Base-by-base conservation (phyloP, 1,140 invertebrate species). In the Galleria mellonella region DNA sequence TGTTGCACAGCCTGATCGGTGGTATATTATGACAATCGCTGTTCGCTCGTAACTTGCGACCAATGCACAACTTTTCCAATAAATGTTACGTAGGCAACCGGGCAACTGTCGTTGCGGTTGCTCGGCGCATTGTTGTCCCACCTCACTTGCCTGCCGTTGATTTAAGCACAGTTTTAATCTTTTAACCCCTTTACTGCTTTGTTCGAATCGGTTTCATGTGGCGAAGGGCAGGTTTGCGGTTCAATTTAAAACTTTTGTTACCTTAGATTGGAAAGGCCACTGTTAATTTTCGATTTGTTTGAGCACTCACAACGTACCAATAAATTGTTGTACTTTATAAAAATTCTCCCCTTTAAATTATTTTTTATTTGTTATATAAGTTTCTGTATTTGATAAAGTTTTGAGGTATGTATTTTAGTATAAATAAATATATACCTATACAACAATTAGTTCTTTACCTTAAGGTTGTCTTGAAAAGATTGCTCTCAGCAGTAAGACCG, bases 31-130 rank as follows among this genome's bases (percentile, higher is more conserved):
- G 2, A 6, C 17, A 6, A 23, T 13, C 51, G 53, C 48, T 45
- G 0, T 8, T 9, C 48, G 45, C 51, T 59, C 30, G n/a, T 53
- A n/a, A 43, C 39, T 59, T 55, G 12, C 7, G 8, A 30, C 62
- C 50, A 36, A 36, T 66, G 37, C 47, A 45, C 61, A 82, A 82
- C 74, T 82, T 82, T 82, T 82, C 74, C 73, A 82, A 82, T 82
- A 82, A 78, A 76, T 58, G 71, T 62, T 71, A 70, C 59, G 51
- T 23, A 3, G 17, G 17, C 62, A 48, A 47, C 45, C 39, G 48
- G 45, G 53, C 46, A 52, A 49, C 49, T 64, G 64, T 62, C 54
- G 45, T 48, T 70, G 68, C 48, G 76, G 73, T 72, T 63, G 50
- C 59, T 51, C 62, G 17, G 17, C 17, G 52, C 70, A 72, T 75